These are phyloP conservation scores for Botia kubotai DNA, from an alignment of 2,797 vertebrate species.

Conservation along the genomic window DNA sequence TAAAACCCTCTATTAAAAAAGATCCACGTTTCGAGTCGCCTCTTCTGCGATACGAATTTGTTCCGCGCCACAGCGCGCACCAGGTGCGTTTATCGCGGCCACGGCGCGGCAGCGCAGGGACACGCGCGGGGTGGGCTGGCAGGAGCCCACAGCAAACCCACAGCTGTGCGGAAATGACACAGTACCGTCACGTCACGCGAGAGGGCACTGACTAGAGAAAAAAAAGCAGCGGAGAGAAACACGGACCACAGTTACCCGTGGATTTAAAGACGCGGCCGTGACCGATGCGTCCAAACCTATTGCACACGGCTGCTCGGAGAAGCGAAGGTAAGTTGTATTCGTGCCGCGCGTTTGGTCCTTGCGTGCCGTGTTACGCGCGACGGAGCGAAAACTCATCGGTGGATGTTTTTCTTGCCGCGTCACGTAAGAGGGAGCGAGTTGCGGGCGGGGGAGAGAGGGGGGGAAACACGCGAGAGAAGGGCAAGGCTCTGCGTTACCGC, in stretches of 20 bases:
- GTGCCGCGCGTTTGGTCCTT: conserved; percentile 32
- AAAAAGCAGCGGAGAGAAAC: conserved; percentile 72
- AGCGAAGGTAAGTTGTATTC: conserved; percentile 72
- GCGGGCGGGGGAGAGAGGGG: conserved; percentile 58
- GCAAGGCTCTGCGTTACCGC: not conserved
- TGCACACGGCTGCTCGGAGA: conserved; percentile 59
- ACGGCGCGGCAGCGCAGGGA: conserved; percentile 43
- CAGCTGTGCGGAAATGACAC: conserved; percentile 98
- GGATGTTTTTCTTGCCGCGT: conserved; percentile 63
- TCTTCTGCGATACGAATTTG: conserved; percentile 8
- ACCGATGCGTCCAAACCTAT: conserved; percentile 51
- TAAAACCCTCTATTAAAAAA: too few relatives aligned
- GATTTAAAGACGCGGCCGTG: conserved; percentile 64
- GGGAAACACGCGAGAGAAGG: not conserved
- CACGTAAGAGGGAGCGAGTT: conserved; percentile 62
- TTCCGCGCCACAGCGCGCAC: not conserved
- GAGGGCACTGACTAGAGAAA: conserved; percentile 81
- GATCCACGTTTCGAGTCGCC: not conserved
- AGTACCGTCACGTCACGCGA: conserved; percentile 91
- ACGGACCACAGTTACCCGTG: conserved; percentile 67
- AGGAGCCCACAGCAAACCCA: conserved; percentile 72
- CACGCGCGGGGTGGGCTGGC: conserved; percentile 45
- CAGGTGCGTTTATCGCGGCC: not conserved
- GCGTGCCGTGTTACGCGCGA: conserved; percentile 34
- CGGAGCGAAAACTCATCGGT: conserved; percentile 59